Percentiles rank a stretch among this genome's conserved stretches.
These are phyloP conservation scores for Alectura lathami DNA, from an alignment of 2,113 vertebrate genomes.

Conservation along the genomic window DNA sequence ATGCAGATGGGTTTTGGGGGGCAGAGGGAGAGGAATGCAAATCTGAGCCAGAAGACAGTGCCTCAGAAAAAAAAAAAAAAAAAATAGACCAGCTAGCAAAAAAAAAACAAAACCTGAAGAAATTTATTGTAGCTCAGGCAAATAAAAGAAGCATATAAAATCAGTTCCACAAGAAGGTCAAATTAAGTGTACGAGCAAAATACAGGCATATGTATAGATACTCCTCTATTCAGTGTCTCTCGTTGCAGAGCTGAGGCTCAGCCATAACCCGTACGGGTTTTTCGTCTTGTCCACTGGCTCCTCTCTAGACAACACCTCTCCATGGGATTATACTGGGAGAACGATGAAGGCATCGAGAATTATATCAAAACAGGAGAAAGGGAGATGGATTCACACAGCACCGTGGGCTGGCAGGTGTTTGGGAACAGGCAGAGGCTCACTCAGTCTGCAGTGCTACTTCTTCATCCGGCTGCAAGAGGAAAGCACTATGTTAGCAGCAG, in stretches of 20 bases:
- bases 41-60: background rate
- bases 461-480: constrained; percentile 42
- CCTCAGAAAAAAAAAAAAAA: background rate
- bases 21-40: background rate
- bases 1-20: background rate
- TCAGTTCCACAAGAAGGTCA: constrained; percentile 3
- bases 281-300: background rate
- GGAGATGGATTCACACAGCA: background rate
- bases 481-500: background rate
- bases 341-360: background rate
- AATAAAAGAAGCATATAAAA: background rate
- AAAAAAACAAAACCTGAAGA: background rate
- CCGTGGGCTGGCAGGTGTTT: background rate
- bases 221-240: background rate
- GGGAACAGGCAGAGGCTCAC: background rate
- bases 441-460: background rate
- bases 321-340: background rate
- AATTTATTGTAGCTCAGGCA: constrained; percentile 42
- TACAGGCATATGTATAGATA: background rate
- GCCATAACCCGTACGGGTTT: background rate
- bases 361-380: background rate
- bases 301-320: background rate
- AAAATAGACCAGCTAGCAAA: background rate
- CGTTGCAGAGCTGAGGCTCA: background rate
- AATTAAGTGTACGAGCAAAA: constrained; percentile 4